phyloP scores from a whole-genome alignment of 2,113 vertebrate species.

The Saguinus imperator region DNA sequence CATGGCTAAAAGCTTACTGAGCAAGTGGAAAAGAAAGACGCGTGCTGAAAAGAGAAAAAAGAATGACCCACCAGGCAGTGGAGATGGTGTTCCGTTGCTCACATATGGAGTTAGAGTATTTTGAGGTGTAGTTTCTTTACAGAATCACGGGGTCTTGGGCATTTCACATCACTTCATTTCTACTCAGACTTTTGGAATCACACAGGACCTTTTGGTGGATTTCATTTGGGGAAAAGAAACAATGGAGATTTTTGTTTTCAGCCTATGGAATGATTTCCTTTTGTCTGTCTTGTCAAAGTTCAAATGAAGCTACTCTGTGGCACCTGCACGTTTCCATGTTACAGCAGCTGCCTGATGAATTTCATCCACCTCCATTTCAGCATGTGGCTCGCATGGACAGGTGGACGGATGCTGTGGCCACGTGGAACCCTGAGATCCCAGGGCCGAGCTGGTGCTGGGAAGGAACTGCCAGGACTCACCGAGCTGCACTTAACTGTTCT shows the following conservation, averaged over 20 bases:
- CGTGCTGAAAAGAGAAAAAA: too few species aligned
- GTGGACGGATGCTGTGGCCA: conserved; percentile 87
- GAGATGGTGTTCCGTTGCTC: conserved; percentile 95
- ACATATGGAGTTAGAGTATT: conserved; percentile 91
- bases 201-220: conserved; percentile 87
- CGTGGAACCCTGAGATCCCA: conserved; percentile 90
- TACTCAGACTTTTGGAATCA: conserved; percentile 86
- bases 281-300: conserved; percentile 88
- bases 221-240: conserved; percentile 86
- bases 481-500: conserved; percentile 91
- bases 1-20: too few species aligned
- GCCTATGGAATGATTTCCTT: conserved; percentile 86
- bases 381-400: conserved; percentile 81
- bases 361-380: conserved; percentile 89
- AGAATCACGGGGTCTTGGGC: conserved; percentile 89
- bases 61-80: conserved; percentile 85
- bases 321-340: conserved; percentile 89
- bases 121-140: conserved; percentile 89
- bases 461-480: conserved; percentile 88
- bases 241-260: conserved; percentile 87
- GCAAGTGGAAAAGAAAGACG: too few species aligned
- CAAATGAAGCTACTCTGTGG: conserved; percentile 88
- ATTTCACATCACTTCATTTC: conserved; percentile 90
- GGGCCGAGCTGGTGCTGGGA: conserved; percentile 88
- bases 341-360: conserved; percentile 92